Conservation (phyloP, 2,888 invertebrate species). For the Cephus nigrinus region DNA sequence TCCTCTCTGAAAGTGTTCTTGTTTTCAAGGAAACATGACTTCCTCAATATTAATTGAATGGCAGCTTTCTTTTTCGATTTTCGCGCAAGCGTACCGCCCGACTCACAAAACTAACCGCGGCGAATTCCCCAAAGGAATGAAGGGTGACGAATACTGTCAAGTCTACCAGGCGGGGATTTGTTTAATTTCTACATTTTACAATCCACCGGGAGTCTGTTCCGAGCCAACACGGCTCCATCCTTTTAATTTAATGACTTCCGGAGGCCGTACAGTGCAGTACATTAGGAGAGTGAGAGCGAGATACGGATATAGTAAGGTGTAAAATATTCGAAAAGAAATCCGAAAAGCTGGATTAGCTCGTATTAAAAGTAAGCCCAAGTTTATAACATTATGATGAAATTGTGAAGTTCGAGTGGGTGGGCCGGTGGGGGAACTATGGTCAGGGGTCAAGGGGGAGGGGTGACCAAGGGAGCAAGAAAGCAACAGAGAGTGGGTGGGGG, state of each 20-base stretch:
- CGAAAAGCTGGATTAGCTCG: not conserved
- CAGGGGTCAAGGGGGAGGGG: slow-evolving; percentile 14
- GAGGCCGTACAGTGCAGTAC: not conserved
- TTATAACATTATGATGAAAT: slow-evolving; percentile 52
- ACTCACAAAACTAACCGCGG: not conserved
- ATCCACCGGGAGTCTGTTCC: not conserved
- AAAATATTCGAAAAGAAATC: not conserved
- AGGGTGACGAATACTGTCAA: not conserved
- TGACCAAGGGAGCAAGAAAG: slow-evolving; percentile 11
- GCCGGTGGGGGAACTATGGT: slow-evolving; percentile 3
- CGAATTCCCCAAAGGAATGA: not conserved
- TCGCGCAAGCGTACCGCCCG: not conserved
- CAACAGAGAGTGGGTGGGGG: slow-evolving; percentile 12
- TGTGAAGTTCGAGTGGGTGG: slow-evolving; percentile 34
- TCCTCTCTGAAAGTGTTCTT: too few species aligned
- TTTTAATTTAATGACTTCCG: not conserved
- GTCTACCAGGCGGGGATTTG: not conserved
- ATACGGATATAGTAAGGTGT: not conserved
- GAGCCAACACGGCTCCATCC: not conserved
- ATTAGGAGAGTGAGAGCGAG: not conserved
- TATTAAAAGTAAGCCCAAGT: slow-evolving; percentile 6
- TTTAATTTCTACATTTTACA: not conserved
- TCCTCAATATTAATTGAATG: not conserved
- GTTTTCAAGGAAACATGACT: not conserved
- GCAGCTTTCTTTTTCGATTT: not conserved